Evolutionary conservation across 2,797 vertebrate genomes (phyloP), one percentile per base, ranked within the genome.

Genomic region (Amazonetta brasiliensis): DNA sequence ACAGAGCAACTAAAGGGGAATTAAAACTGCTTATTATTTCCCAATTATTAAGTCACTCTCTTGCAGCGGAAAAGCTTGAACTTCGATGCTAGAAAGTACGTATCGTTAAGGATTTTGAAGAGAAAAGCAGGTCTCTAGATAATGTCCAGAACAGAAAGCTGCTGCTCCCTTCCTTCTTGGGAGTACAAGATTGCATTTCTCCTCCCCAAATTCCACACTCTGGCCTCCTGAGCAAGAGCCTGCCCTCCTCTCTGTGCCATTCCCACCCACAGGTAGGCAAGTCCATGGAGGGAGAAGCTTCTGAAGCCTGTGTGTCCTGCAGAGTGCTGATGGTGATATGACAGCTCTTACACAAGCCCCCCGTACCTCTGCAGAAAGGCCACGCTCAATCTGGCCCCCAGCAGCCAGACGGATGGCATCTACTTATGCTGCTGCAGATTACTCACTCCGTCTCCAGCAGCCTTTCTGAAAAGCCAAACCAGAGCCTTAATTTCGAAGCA

Each of bases 131-230:
- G 28, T 71, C 33, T 72, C n/a, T 9, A 58, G 11, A 20, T 23
- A 50, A 76, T 9, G 13, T 33, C 12, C 48, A 72, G 21, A 78
- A 16, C 11, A 62, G 76, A 76, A 77, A 87, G 15, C 5, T 31
- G 8, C 9, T 22, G 46, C 8, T 78, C 54, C n/a, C 25, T 54
- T 41, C 10, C 37, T 17, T 39, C 7, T 1, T 30, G 31, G 2
- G 10, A 41, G 21, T 25, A 77, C 22, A 28, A 58, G 44, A 25
- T 2, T 52, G 14, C 0, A 0, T 4, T 69, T 20, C 64, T 60
- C 43, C 74, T 48, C 55, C 46, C 25, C 4, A 1, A 58, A 26
- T 10, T 22, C 68, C 37, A 12, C 31, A 30, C 37, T 39, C 17
- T 19, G 44, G 1, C 28, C 37, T 77, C 62, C 3, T 6, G 19